Evolutionary conservation across 2,113 vertebrate species (phyloP), one percentile per base, ranked within the genome.

Genomic region (Leptodactylus fuscus): DNA sequence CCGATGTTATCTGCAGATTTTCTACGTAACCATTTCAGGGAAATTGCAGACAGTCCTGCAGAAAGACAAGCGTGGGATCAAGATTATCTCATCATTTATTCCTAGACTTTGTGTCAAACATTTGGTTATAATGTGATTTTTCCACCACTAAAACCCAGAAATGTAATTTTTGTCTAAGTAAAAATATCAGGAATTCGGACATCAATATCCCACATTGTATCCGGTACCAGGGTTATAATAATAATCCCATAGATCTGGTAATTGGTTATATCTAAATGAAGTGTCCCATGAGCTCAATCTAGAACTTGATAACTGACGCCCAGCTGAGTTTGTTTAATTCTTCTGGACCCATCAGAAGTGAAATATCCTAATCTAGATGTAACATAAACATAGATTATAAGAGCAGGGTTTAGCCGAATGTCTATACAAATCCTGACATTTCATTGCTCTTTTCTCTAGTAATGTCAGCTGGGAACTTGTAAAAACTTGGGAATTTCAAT

Each of bases 401-500:
- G 22, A 76, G 7, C 29, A 22, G 49, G 29, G 20, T n/a, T 36
- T 55, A 32, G 16, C 53, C 55, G 29, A 76, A 83, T 44, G 16
- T 38, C 49, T 46, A 12, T 46, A 75, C 36, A 60, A n/a, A 77
- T 51, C 29, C 15, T 53, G 41, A 77, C 24, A 65, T 77, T 49
- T 49, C 7, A 27, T 8, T 36, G 24, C 55, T 77, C 82, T 78
- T 85, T 85, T 22, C 73, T 36, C 44, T 48, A 24, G 53, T 34
- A 58, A 60, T 16, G 27, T 75, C 82, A 83, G 82, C 51, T 75
- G 82, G 53, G 82, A 83, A 32, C 51, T 83, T 83, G 71, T 62
- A 75, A 58, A 83, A 83, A 60, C 51, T 71, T 44, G 77, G 58
- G 77, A 62, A 75, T 83, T 36, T 82, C 32, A 38, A 27, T 78